Conservation (phyloP, 2,888 invertebrate species). For the Tiphia femorata region DNA sequence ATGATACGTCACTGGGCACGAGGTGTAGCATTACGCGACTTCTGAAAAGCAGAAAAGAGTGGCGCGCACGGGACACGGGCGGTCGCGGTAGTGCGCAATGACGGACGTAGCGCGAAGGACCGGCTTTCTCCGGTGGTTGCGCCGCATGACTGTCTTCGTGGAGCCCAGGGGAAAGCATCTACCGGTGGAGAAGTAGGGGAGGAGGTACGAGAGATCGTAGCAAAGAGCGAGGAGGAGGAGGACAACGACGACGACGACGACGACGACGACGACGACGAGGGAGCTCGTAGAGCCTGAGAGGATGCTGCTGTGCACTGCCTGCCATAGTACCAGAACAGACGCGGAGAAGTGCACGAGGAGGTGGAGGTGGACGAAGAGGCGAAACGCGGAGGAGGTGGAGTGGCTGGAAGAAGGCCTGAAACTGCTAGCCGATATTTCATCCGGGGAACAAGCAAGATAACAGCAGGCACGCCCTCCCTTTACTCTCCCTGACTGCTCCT, state of each 20-base stretch:
- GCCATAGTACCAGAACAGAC: not conserved
- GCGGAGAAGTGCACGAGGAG: conserved; percentile 3
- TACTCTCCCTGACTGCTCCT: conserved; percentile 38
- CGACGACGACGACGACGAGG: conserved; percentile 28
- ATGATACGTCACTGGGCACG: conserved; percentile 34
- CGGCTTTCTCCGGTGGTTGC: no score
- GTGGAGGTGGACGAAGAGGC: conserved; percentile 7
- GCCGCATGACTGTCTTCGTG: no score
- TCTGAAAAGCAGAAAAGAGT: no score
- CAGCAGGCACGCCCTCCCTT: conserved; percentile 53
- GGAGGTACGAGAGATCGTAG: not conserved
- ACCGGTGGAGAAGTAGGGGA: not conserved
- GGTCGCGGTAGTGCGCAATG: no score
- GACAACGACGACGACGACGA: not conserved
- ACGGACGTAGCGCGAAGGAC: conserved; percentile 10
- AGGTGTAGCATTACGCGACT: conserved; percentile 23
- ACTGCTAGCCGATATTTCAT: conserved; percentile 65
- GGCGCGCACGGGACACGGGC: no score
- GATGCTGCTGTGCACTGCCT: conserved; percentile 36
- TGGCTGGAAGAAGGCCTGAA: conserved; percentile 44
- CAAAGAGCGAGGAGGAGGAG: not conserved
- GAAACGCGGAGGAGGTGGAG: conserved; percentile 20
- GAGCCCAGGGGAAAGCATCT: no score
- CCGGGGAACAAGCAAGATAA: conserved; percentile 64
- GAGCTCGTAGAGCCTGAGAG: conserved; percentile 41